Evolutionary conservation across 2,797 vertebrate species (phyloP).

Genomic region (Diplodus puntazzo): DNA sequence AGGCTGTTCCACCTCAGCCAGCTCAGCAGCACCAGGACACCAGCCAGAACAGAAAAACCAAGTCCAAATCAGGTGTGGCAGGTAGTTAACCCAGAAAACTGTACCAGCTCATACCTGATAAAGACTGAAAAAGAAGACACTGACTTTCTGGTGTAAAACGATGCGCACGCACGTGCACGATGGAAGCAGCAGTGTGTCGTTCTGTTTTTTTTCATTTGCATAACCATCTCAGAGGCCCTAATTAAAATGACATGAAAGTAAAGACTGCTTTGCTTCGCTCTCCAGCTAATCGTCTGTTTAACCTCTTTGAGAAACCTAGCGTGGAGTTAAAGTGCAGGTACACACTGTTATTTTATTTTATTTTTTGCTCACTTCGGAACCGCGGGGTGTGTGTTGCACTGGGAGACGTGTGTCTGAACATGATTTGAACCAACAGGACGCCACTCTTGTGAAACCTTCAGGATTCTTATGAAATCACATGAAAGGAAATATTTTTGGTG

Average conservation of each 20-base stretch:
- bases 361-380: neutral
- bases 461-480: slow-evolving; percentile 10
- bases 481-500: neutral
- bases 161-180: neutral
- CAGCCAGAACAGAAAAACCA: neutral
- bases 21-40: neutral
- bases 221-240: slow-evolving; percentile 37
- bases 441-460: slow-evolving; percentile 1
- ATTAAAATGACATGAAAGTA: slow-evolving; percentile 51
- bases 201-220: slow-evolving; percentile 24
- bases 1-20: neutral
- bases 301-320: slow-evolving; percentile 39
- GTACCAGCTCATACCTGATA: neutral
- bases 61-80: neutral
- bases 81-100: neutral
- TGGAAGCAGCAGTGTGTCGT: neutral
- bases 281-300: slow-evolving; percentile 49
- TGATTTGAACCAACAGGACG: neutral
- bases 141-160: neutral
- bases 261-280: slow-evolving; percentile 43
- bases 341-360: neutral
- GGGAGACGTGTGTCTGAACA: neutral
- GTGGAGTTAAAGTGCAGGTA: slow-evolving; percentile 20
- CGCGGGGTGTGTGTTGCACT: neutral
- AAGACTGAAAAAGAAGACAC: neutral